Conservation (phyloP, 2,888 invertebrate genomes). For the Sipha maydis region DNA sequence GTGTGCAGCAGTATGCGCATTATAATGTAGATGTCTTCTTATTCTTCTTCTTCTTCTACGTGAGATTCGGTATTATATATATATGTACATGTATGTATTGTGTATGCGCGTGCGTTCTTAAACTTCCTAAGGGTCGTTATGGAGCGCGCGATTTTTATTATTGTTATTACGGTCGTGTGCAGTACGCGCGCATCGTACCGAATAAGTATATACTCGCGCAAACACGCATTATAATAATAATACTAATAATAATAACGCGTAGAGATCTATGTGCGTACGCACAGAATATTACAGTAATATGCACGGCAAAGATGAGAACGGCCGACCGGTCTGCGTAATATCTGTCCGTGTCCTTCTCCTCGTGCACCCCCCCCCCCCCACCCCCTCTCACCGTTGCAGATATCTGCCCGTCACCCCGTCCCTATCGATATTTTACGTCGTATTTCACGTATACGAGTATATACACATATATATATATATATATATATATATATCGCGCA, state of each 20-base stretch:
- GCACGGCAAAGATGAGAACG: background rate
- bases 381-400: too few relatives aligned
- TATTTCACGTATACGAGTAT: background rate
- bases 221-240: conserved; percentile 20
- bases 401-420: background rate
- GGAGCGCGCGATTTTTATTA: conserved; percentile 33
- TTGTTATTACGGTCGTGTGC: conserved; percentile 33
- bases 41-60: too few relatives aligned
- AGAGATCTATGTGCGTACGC: background rate
- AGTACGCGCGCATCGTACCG: background rate
- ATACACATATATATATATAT: background rate
- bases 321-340: background rate
- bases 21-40: background rate
- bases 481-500: too few relatives aligned
- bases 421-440: background rate
- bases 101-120: background rate
- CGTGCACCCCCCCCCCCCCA: too few relatives aligned
- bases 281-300: background rate
- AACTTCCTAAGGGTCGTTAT: conserved; percentile 38
- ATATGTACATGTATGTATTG: background rate
- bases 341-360: background rate
- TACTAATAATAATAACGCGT: conserved; percentile 8
- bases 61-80: too few relatives aligned
- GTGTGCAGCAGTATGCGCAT: background rate
- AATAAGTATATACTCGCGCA: background rate